These are phyloP conservation scores for Mionectes macconnelli DNA, from an alignment of 2,113 vertebrate genomes.

Conservation along the genomic window DNA sequence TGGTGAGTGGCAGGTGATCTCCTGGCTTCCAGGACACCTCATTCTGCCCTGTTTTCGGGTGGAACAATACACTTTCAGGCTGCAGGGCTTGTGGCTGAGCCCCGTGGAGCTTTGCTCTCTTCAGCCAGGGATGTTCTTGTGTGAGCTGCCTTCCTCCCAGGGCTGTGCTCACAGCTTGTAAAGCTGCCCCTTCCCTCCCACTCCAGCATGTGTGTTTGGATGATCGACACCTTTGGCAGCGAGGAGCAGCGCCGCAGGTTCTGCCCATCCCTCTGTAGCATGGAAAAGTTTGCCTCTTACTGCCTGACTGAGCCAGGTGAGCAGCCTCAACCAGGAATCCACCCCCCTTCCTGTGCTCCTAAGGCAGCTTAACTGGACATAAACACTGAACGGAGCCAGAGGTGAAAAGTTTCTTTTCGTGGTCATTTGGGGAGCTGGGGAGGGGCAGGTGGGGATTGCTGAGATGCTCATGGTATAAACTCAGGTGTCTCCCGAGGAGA, in stretches of 20 bases:
- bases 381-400: fast-evolving
- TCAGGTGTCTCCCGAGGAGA: not conserved
- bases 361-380: not conserved
- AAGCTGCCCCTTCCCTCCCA: not conserved
- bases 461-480: not conserved
- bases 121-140: not conserved
- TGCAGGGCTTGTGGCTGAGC: not conserved
- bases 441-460: not conserved
- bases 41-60: not conserved
- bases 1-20: not conserved
- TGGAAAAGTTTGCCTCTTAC: slow-evolving; percentile 95
- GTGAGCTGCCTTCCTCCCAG: not conserved
- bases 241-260: slow-evolving; percentile 84
- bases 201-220: slow-evolving; percentile 95
- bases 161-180: not conserved
- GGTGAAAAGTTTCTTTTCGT: not conserved
- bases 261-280: slow-evolving; percentile 89
- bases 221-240: slow-evolving; percentile 92
- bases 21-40: not conserved
- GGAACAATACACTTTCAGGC: not conserved
- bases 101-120: not conserved
- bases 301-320: slow-evolving; percentile 97
- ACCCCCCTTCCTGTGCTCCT: not conserved
- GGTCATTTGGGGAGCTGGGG: not conserved
- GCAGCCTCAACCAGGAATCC: not conserved